These are phyloP conservation scores for Griposia aprilina DNA, from an alignment of 2,888 invertebrate genomes.

Conservation along the genomic window DNA sequence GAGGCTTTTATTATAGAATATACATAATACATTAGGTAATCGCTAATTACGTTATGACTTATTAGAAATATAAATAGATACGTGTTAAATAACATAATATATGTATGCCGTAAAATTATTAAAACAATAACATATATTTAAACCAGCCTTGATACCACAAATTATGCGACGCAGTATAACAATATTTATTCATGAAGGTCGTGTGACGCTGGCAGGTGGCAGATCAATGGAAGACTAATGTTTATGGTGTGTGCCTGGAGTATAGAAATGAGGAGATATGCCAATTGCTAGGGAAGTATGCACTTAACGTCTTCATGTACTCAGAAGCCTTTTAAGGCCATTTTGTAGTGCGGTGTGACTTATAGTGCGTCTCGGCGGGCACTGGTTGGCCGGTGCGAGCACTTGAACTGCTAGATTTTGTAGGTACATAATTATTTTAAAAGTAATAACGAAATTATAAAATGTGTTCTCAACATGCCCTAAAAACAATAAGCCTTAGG, in stretches of 20 bases:
- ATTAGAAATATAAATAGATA: not conserved
- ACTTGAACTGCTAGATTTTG: too few species aligned
- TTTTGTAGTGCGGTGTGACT: too few species aligned
- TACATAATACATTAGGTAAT: not conserved
- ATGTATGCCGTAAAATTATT: not conserved
- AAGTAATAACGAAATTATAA: too few species aligned
- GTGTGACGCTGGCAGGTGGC: constrained; percentile 9
- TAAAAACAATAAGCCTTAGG: too few species aligned
- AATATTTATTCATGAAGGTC: constrained; percentile 32
- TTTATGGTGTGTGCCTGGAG: constrained; percentile 31
- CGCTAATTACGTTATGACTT: not conserved
- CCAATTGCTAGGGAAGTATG: constrained; percentile 5
- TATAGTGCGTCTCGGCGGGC: too few species aligned
- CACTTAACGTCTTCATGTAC: constrained; percentile 1
- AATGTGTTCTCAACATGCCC: too few species aligned
- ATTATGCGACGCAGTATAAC: constrained; percentile 5
- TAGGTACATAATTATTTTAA: too few species aligned
- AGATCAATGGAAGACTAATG: constrained; percentile 42
- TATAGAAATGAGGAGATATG: constrained; percentile 38
- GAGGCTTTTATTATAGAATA: too few species aligned
- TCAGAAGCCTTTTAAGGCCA: not conserved
- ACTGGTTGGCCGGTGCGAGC: too few species aligned
- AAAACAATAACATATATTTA: constrained; percentile 4
- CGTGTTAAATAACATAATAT: not conserved
- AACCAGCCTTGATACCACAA: not conserved